These are phyloP conservation scores for Aegithalos caudatus DNA, from an alignment of 2,113 vertebrate genomes.

Conservation along the genomic window DNA sequence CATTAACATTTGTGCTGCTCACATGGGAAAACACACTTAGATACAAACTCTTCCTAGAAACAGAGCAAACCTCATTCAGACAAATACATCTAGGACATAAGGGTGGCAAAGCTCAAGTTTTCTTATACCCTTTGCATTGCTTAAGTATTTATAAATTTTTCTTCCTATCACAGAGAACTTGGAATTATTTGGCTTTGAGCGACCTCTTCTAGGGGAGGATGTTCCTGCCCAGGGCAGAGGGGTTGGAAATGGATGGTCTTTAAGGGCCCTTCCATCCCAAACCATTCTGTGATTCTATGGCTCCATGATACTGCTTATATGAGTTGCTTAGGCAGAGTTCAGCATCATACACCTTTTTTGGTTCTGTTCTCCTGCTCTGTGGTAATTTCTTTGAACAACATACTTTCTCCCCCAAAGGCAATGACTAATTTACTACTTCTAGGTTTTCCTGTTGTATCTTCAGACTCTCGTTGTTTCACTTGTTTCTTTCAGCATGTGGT, in stretches of 20 bases:
- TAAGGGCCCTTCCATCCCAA: neutral
- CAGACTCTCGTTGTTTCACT: neutral
- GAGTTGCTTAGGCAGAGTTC: neutral
- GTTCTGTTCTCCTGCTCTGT: neutral
- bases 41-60: neutral
- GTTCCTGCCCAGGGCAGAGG: neutral
- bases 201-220: neutral
- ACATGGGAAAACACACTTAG: neutral
- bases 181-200: neutral
- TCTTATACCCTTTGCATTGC: neutral
- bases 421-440: neutral
- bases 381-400: neutral
- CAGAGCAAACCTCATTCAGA: neutral
- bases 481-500: neutral
- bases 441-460: neutral
- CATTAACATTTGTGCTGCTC: neutral
- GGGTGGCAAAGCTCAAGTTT: neutral
- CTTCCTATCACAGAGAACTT: neutral
- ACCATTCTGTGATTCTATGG: neutral
- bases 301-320: neutral
- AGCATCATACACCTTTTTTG: neutral
- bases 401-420: neutral
- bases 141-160: neutral
- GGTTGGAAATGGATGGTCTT: neutral
- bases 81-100: neutral